A percentile compares a stretch with the other conserved stretches of the same genome.
Conservation (phyloP, 2,797 vertebrate species). For the Argentina silus region DNA sequence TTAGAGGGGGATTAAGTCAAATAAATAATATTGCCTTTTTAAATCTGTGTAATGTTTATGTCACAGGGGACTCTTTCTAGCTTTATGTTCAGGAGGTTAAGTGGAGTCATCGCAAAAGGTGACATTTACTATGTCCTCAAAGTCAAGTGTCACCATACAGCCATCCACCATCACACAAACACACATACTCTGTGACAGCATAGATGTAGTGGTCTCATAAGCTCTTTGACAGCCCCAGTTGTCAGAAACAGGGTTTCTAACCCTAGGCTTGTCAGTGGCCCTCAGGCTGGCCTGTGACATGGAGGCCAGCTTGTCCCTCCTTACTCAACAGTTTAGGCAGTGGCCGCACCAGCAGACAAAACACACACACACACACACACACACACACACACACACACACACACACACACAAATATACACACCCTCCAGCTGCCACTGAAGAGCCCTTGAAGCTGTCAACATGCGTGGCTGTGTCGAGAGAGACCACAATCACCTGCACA, state of each 20-base stretch:
- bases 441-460: constrained; percentile 68
- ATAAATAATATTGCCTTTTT: neutral
- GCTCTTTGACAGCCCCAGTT: constrained; percentile 9
- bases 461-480: constrained; percentile 51
- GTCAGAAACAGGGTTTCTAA: constrained; percentile 6
- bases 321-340: constrained; percentile 51
- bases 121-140: neutral
- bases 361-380: constrained; percentile 19
- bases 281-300: neutral
- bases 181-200: neutral
- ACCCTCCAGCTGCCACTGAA: constrained; percentile 52
- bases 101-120: neutral
- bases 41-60: neutral
- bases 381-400: constrained; percentile 23
- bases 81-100: neutral
- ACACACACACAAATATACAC: constrained; percentile 30
- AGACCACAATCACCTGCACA: constrained; percentile 45
- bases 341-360: constrained; percentile 42
- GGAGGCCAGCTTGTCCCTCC: constrained; percentile 33
- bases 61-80: neutral
- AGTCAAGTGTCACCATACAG: neutral
- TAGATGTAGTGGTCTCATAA: constrained; percentile 1
- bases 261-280: constrained; percentile 21
- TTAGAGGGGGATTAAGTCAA: neutral
- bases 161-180: neutral